Percentiles rank a stretch among this genome's conserved stretches.
phyloP scores from a whole-genome alignment of 2,797 vertebrate species.

The Cossypha polioptera region DNA sequence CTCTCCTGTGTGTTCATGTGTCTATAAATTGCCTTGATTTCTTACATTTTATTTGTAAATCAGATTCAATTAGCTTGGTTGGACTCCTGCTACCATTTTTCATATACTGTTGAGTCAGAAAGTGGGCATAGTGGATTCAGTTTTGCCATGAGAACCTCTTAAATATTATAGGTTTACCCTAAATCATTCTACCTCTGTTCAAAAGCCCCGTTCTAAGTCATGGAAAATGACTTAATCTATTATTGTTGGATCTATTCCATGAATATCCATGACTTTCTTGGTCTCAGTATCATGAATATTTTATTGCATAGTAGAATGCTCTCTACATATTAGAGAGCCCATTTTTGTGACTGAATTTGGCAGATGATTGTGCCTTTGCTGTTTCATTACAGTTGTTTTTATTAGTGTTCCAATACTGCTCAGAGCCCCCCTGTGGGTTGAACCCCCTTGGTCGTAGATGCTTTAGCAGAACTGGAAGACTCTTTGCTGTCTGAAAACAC shows the following conservation, averaged over 20 bases:
- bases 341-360: conserved; percentile 28
- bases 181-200: background rate
- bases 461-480: background rate
- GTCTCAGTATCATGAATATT: conserved; percentile 36
- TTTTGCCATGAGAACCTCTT: background rate
- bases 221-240: conserved; percentile 42
- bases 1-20: background rate
- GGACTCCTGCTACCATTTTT: background rate
- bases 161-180: background rate
- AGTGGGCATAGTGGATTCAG: background rate
- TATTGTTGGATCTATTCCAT: conserved; percentile 45
- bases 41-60: conserved; percentile 6
- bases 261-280: conserved; percentile 42
- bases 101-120: background rate
- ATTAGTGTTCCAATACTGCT: background rate
- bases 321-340: background rate
- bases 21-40: background rate
- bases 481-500: background rate
- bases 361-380: conserved; percentile 26
- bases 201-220: background rate
- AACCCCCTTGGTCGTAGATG: background rate
- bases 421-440: background rate
- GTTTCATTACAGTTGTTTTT: conserved; percentile 38
- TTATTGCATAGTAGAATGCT: conserved; percentile 20
- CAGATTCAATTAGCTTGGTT: background rate